Base-by-base conservation (phyloP, 2,888 invertebrate genomes). In the Pseudolycoriella hygida region DNA sequence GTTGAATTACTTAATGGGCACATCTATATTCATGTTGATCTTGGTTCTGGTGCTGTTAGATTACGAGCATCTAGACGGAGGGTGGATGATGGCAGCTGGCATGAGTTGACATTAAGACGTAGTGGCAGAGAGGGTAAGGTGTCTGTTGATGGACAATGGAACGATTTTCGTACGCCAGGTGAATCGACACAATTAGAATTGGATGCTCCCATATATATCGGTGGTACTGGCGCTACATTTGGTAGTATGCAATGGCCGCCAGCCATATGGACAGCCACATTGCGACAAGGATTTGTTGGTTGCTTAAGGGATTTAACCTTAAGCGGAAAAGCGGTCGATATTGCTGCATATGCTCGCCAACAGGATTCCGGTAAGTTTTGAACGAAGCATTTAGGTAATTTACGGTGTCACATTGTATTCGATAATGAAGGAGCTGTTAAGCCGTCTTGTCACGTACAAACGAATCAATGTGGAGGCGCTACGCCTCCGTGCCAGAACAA, bases 1-100 rank as follows among this genome's bases (percentile, higher is more conserved):
- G 80, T 97, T 53, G 97, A 97, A 66, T 73, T 97, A 53, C 73
- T 94, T 51, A 89, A 88, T 53, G 93, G 96, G 0, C 87, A 93
- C 61, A 78, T 97, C 50, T 93, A 88, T 67, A 77, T 94, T 17
- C 85, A 94, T 55, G 69, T 93, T 56, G 90, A 94, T 60, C 72
- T 96, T 41, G 96, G 96, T 0, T 87, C 90, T 3, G 94, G 94
- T 1, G 79, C 87, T 1, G 77, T 86, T 3, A 81, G 88, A 57
- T 80, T 90, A 44, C 75, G 88, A 54, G 86, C 86, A 0, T 87
- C 88, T 0, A 69, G 83, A 41, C 68, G 80, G 42, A 72, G 84
- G 25, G 82, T 96, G 3, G 89, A 92, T 57, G 94, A 96, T 57
- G 87, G 90, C 1, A 75, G 79, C 42, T 92, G 93, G 87, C 97